Percentiles rank a stretch among this genome's conserved stretches.
phyloP scores from a whole-genome alignment of 2,113 vertebrate species.

The Pyrgilauda ruficollis region DNA sequence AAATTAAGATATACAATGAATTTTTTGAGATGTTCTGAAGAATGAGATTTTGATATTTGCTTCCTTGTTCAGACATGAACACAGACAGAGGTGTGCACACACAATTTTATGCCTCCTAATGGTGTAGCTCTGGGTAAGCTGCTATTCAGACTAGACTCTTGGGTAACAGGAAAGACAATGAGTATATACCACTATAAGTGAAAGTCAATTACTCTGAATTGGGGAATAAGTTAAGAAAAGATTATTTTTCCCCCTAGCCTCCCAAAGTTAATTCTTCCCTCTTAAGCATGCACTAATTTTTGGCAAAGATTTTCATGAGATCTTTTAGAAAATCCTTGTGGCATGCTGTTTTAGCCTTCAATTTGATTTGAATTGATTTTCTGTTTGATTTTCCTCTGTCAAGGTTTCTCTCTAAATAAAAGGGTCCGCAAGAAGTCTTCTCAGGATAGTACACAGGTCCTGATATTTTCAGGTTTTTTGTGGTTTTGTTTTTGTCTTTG shows the following conservation, averaged over 20 bases:
- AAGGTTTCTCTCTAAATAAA: neutral
- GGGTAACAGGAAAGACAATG: neutral
- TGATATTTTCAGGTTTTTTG: neutral
- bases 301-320: neutral
- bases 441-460: neutral
- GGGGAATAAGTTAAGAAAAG: neutral
- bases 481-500: neutral
- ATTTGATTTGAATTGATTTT: slow-evolving; percentile 1
- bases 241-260: neutral
- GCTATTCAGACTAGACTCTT: neutral
- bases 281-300: neutral
- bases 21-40: neutral
- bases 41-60: neutral
- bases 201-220: neutral
- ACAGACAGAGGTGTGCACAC: neutral
- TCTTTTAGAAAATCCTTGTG: slow-evolving; percentile 2
- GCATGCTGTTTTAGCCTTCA: neutral
- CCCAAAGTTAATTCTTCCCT: neutral
- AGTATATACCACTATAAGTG: neutral
- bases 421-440: neutral
- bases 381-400: neutral
- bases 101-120: neutral
- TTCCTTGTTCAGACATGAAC: neutral
- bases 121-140: neutral
- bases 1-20: neutral